Conservation (phyloP, 1,140 invertebrate genomes). For the Carcinoscorpius rotundicauda region DNA sequence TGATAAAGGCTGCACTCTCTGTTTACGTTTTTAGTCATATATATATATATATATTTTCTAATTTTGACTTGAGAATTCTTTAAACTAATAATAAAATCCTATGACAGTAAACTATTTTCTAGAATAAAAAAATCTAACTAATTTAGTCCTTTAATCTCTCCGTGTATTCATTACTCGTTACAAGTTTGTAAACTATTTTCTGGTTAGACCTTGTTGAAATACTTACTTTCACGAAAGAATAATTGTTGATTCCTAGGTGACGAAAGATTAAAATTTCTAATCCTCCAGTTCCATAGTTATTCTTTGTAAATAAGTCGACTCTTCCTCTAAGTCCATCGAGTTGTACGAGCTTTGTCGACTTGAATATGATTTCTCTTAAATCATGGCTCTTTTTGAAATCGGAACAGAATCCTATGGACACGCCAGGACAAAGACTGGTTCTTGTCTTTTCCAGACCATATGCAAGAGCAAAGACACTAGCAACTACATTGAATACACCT, state of each 20-base stretch:
- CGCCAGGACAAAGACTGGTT: conserved; percentile 28
- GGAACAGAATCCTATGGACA: conserved; percentile 25
- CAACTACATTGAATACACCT: conserved; percentile 31
- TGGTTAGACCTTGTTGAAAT: not conserved
- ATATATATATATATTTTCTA: too few relatives aligned
- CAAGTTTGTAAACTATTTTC: too few relatives aligned
- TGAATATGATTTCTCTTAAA: conserved; percentile 23
- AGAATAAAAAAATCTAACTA: too few relatives aligned
- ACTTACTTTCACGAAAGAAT: conserved; percentile 18
- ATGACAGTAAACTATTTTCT: too few relatives aligned
- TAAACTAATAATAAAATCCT: too few relatives aligned
- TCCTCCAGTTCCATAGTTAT: conserved; percentile 20
- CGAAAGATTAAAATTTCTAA: conserved; percentile 27
- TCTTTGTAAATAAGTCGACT: conserved; percentile 21
- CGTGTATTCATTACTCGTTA: too few relatives aligned
- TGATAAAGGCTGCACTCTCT: too few relatives aligned
- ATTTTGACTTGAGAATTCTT: too few relatives aligned
- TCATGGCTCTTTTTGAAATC: conserved; percentile 24
- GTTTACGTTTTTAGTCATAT: too few relatives aligned
- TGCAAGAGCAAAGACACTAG: conserved; percentile 30
- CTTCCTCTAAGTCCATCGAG: conserved; percentile 24
- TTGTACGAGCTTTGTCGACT: conserved; percentile 24
- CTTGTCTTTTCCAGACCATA: conserved; percentile 26
- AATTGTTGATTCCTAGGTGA: conserved; percentile 17
- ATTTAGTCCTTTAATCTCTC: too few relatives aligned